These are phyloP conservation scores for sheep (Ovis aries) DNA, from an alignment of 2,113 vertebrate genomes.

Conservation along the genomic window DNA sequence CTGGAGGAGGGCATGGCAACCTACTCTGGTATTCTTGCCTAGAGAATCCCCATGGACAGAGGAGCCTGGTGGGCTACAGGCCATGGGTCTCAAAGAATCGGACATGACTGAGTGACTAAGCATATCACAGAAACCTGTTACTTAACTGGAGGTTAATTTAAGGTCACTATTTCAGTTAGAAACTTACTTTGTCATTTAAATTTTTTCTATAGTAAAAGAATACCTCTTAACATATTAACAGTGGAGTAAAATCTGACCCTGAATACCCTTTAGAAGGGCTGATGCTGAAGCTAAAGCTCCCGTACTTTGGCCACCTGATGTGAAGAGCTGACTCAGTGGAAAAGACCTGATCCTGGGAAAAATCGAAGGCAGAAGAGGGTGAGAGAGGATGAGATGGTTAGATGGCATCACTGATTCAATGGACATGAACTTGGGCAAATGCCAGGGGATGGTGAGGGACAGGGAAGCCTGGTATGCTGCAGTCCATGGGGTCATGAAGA, in stretches of 20 bases:
- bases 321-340: not conserved
- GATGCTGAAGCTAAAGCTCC: not conserved
- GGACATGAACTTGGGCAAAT: not conserved
- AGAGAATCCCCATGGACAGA: not conserved
- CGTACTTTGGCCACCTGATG: not conserved
- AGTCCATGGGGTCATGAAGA: not conserved
- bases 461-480: not conserved
- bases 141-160: not conserved
- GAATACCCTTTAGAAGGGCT: not conserved
- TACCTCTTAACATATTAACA: not conserved
- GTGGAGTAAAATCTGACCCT: not conserved
- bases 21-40: not conserved
- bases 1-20: not conserved
- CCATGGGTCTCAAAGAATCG: not conserved
- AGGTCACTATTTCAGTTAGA: not conserved
- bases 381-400: not conserved
- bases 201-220: slow-evolving; percentile 15
- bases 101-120: not conserved
- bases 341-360: not conserved
- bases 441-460: not conserved
- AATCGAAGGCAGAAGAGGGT: not conserved
- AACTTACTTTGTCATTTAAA: not conserved
- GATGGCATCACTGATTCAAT: not conserved
- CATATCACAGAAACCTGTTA: not conserved
- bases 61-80: not conserved